phyloP scores from a whole-genome alignment of 2,113 vertebrate species.

The Copsychus sechellarum region DNA sequence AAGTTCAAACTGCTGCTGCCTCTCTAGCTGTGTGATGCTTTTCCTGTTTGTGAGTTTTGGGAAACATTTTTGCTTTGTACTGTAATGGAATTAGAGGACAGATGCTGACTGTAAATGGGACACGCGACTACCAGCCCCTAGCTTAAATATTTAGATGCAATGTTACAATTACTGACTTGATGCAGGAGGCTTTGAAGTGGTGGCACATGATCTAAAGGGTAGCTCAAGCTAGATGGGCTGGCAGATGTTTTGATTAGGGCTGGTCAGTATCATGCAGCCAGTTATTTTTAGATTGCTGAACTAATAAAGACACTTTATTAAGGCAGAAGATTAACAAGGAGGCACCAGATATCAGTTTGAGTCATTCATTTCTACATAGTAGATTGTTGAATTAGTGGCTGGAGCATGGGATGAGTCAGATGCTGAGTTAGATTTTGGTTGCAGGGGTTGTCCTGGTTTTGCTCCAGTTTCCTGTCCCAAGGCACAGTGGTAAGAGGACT shows the following conservation, averaged over 20 bases:
- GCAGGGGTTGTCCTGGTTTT: neutral
- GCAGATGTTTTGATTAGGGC: slow-evolving; percentile 71
- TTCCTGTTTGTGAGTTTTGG: slow-evolving; percentile 78
- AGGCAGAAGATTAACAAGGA: neutral
- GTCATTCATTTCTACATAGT: neutral
- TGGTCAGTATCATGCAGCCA: slow-evolving; percentile 43
- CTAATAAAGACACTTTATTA: slow-evolving; percentile 29
- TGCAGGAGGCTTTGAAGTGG: slow-evolving; percentile 74
- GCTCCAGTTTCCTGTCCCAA: neutral
- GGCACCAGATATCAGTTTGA: neutral
- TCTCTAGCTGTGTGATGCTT: slow-evolving; percentile 70
- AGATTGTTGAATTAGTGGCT: neutral
- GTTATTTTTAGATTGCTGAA: slow-evolving; percentile 55
- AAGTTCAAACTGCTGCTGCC: slow-evolving; percentile 67
- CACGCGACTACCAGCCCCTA: slow-evolving; percentile 78
- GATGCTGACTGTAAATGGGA: slow-evolving; percentile 79
- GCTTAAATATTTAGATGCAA: slow-evolving; percentile 86
- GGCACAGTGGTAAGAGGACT: neutral
- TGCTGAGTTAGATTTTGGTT: neutral
- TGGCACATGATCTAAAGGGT: slow-evolving; percentile 52
- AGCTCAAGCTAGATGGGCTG: slow-evolving; percentile 58
- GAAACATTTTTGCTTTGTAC: slow-evolving; percentile 83
- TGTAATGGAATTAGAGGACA: slow-evolving; percentile 84
- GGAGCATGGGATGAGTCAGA: neutral
- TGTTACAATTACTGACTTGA: slow-evolving; percentile 82